These are phyloP conservation scores for Pseudobourletiella spinata DNA, from an alignment of 1,140 invertebrate genomes.

Conservation along the genomic window DNA sequence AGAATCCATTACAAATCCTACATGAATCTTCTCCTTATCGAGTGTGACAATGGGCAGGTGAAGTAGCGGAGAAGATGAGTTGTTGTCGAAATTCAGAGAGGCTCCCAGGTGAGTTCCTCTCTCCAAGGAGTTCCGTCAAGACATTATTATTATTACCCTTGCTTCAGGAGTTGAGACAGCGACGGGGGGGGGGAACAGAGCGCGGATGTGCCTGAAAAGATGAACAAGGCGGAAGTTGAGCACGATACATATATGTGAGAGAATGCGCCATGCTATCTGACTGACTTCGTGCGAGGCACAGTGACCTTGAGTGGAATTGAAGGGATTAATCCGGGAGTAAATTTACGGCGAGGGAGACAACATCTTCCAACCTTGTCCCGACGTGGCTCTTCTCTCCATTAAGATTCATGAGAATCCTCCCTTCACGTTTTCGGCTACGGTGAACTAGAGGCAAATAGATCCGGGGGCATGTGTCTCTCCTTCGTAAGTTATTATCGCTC, in stretches of 20 bases:
- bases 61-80: no score
- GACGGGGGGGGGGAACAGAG: neutral
- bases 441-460: neutral
- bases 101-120: no score
- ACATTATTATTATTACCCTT: no score
- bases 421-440: neutral
- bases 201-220: neutral
- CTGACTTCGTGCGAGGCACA: neutral
- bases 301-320: neutral
- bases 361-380: neutral
- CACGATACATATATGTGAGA: neutral
- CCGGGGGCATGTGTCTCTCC: neutral
- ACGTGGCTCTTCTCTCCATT: neutral
- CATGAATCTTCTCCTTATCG: no score
- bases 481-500: conserved; percentile 3
- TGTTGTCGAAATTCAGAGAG: no score
- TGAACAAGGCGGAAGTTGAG: no score
- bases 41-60: no score
- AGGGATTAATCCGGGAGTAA: neutral
- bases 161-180: no score
- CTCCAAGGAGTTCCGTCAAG: no score
- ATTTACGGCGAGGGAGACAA: neutral
- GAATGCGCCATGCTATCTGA: neutral
- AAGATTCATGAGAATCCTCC: neutral
- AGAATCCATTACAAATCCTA: no score